Evolutionary conservation across 2,113 vertebrate genomes (phyloP), one percentile per base, ranked within the genome.

Genomic region (Anoura caudifer): DNA sequence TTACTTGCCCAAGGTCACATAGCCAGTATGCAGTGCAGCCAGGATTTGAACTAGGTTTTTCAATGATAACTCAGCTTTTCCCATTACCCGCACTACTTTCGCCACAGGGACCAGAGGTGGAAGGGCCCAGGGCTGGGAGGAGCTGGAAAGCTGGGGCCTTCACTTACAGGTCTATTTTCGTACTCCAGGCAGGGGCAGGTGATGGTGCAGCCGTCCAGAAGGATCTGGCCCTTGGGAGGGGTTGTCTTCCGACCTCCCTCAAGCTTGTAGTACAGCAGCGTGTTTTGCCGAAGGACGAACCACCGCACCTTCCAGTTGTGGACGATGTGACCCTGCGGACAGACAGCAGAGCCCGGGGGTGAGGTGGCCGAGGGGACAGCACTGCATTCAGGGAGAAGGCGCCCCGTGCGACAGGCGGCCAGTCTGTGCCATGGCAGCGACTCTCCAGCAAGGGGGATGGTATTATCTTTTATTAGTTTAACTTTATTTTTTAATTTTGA

Each of bases 261-360:
- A 8, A 99, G 99, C 97, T 99, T 99, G 97, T 99, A 99, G 94
- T 99, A 99, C 24, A 99, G 97, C 95, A 99, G 98, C n/a, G 98
- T 99, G 97, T 99, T 99, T 47, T 99, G 98, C 80, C 97, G 98
- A 88, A 99, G 96, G 87, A 99, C 98, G 10, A 99, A 99, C 99
- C 99, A 99, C 19, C 99, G 99, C 0, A 98, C 99, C 98, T 99
- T 99, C 99, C 99, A 99, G 98, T 99, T 99, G 56, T 98, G 99
- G 77, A 99, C 99, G 14, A 99, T n/a, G 41, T 99, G 99, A 24
- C 99, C 99, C 99, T 99, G 93, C 13, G 90, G 73, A 84, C 59
- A 63, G 95, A 98, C 7, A 72, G 76, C 79, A 98, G 14, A 94
- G 54, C 72, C 33, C 38, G 14, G 54, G 0, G 17, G 24, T 69